A percentile compares a stretch with the other conserved stretches of the same genome.
These are phyloP conservation scores for Ascidia mentula DNA, from an alignment of 23 tunicate species.

Conservation along the genomic window DNA sequence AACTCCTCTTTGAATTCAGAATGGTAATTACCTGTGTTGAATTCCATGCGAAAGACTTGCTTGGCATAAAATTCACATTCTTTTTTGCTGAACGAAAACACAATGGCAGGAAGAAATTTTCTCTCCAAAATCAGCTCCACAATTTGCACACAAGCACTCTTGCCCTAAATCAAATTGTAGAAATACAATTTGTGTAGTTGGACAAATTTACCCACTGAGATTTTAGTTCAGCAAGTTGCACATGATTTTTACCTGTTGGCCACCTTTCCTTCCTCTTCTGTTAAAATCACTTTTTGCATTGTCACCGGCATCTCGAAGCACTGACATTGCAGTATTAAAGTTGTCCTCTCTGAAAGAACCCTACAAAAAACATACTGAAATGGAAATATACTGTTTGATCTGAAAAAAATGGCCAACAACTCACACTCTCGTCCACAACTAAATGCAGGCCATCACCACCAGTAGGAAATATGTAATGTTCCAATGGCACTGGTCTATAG, in stretches of 20 bases:
- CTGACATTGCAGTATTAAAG: conserved; percentile 87
- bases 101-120: conserved; percentile 84
- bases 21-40: conserved; percentile 67
- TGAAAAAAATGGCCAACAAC: background rate
- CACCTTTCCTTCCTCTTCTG: conserved; percentile 61
- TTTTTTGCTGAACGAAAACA: conserved; percentile 92
- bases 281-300: conserved; percentile 76
- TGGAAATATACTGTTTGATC: background rate
- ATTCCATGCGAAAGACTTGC: conserved; percentile 57
- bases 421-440: conserved; percentile 83
- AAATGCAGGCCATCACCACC: conserved; percentile 95
- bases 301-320: conserved; percentile 80
- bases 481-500: conserved; percentile 89
- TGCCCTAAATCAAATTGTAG: conserved; percentile 29
- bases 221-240: background rate
- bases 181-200: background rate
- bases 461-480: conserved; percentile 96
- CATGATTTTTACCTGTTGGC: conserved; percentile 14
- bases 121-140: conserved; percentile 68
- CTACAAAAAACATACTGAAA: no score
- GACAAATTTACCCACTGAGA: background rate
- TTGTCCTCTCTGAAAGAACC: conserved; percentile 88
- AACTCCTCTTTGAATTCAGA: no score
- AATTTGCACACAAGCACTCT: conserved; percentile 58
- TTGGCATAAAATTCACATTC: conserved; percentile 93